These are phyloP conservation scores for Clepsis dumicolana DNA, from an alignment of 2,888 invertebrate species.

Conservation along the genomic window DNA sequence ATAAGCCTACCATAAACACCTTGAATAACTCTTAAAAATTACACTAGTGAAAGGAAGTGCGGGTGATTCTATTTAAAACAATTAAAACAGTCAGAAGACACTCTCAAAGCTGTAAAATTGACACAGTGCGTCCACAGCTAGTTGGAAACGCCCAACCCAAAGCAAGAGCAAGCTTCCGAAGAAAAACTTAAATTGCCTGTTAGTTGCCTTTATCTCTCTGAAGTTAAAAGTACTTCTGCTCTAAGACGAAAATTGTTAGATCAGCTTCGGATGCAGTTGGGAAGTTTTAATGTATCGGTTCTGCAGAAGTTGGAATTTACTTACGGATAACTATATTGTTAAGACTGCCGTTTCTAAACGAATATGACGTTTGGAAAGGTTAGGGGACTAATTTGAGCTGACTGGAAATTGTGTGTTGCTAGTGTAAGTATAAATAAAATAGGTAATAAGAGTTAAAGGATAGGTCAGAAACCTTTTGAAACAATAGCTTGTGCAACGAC, in stretches of 20 bases:
- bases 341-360: not conserved
- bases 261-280: slow-evolving; percentile 53
- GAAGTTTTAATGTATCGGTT: slow-evolving; percentile 50
- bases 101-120: slow-evolving; percentile 13
- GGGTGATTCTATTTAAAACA: no score
- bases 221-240: slow-evolving; percentile 60
- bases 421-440: no score
- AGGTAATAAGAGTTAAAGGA: no score
- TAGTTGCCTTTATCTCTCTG: slow-evolving; percentile 68
- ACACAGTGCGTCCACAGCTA: slow-evolving; percentile 7
- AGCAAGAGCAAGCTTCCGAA: slow-evolving; percentile 44
- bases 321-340: slow-evolving; percentile 4
- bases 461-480: no score
- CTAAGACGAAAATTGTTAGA: slow-evolving; percentile 51
- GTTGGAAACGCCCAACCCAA: slow-evolving; percentile 34
- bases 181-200: slow-evolving; percentile 79
- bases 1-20: no score
- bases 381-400: not conserved
- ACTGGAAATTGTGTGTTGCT: not conserved
- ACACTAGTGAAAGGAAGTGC: no score
- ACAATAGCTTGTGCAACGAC: no score
- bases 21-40: no score
- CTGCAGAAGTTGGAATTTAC: slow-evolving; percentile 23
- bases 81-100: no score
- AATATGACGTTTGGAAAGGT: not conserved